phyloP scores from a whole-genome alignment of 2,888 invertebrate species.

The Caenorhabditis becei region DNA sequence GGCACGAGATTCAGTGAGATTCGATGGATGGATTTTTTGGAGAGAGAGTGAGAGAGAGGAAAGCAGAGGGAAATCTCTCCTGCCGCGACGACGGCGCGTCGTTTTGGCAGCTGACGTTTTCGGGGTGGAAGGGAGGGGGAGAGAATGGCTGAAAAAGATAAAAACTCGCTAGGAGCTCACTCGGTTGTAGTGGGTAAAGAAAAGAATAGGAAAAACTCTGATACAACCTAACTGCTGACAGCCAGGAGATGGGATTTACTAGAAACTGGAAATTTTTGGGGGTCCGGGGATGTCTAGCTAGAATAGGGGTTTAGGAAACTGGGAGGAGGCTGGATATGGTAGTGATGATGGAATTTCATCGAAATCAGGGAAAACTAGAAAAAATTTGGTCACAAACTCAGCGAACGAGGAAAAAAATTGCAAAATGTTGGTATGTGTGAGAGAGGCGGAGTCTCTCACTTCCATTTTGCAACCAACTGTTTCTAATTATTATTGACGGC shows the following conservation, averaged over 20 bases:
- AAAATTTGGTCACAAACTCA: neutral
- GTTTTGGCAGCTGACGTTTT: slow-evolving; percentile 58
- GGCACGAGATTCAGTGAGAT: slow-evolving; percentile 7
- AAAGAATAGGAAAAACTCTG: slow-evolving; percentile 14
- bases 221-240: neutral
- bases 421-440: slow-evolving; percentile 32
- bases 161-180: slow-evolving; percentile 25
- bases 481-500: slow-evolving; percentile 75
- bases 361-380: neutral
- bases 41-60: slow-evolving; percentile 12
- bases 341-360: neutral
- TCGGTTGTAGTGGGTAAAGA: slow-evolving; percentile 31
- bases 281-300: no score
- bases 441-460: slow-evolving; percentile 35
- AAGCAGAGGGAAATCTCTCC: slow-evolving; percentile 25
- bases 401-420: slow-evolving; percentile 4
- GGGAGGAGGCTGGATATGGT: no score
- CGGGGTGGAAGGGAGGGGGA: slow-evolving; percentile 31
- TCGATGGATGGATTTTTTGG: neutral
- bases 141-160: slow-evolving; percentile 63
- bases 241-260: slow-evolving; percentile 1
- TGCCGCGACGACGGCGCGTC: slow-evolving; percentile 25
- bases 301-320: no score
- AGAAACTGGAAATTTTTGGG: no score
- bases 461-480: slow-evolving; percentile 68